phyloP scores from a whole-genome alignment of 1,140 invertebrate genomes.

The Drosophila pectinifera region DNA sequence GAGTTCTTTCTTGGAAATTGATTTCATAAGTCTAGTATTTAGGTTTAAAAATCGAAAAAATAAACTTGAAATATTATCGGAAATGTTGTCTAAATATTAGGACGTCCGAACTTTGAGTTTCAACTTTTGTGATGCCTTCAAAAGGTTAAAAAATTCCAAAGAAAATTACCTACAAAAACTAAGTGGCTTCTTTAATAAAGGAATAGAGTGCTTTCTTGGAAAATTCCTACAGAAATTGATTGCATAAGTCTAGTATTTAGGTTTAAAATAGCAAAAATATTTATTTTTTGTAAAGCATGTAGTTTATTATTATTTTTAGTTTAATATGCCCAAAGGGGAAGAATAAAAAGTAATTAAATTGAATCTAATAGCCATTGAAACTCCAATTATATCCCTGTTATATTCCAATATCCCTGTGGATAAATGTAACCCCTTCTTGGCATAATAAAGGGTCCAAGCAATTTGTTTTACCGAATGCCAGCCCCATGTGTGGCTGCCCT shows the following conservation, averaged over 20 bases:
- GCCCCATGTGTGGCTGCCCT: conserved; percentile 17
- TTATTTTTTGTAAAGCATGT: no score
- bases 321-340: neutral
- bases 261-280: no score
- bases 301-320: no score
- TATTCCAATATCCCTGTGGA: neutral
- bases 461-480: conserved; percentile 24
- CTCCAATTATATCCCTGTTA: neutral
- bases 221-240: neutral
- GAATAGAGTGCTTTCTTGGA: no score
- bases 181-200: no score
- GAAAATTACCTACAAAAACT: no score
- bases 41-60: no score
- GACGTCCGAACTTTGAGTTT: neutral
- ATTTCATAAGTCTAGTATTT: no score
- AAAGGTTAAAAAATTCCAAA: no score
- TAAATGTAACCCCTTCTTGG: neutral
- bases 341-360: neutral
- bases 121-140: no score
- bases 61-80: neutral
- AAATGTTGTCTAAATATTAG: neutral
- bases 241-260: neutral
- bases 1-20: no score
- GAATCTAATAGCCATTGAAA: neutral
- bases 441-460: neutral